Evolutionary conservation across 1,140 invertebrate genomes (phyloP).

Genomic region (Drosophila virilis): DNA sequence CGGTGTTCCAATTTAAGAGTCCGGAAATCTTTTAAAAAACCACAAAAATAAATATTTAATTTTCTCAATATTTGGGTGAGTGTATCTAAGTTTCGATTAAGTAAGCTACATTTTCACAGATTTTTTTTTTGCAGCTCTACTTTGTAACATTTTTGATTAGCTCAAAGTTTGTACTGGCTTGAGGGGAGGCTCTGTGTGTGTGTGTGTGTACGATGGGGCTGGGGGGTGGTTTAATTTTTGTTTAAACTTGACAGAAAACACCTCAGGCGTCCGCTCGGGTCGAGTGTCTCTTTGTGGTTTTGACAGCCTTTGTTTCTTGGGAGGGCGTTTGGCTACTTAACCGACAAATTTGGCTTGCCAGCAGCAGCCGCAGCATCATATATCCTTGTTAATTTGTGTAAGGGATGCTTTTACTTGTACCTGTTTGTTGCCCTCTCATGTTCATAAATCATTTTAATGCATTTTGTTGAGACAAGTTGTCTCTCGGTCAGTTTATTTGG

Average conservation of each 20-base stretch:
- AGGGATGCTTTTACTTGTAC: conserved; percentile 42
- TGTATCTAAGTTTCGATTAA: conserved; percentile 20
- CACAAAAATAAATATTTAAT: too few relatives aligned
- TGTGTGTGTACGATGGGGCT: conserved; percentile 6
- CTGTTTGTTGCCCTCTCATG: conserved; percentile 25
- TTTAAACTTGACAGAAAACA: conserved; percentile 74
- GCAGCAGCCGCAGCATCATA: conserved; percentile 58
- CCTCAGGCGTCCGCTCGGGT: conserved; percentile 65
- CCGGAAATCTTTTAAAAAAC: too few relatives aligned
- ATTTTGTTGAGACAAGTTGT: conserved; percentile 67
- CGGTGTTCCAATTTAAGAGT: too few relatives aligned
- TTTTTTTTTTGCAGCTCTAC: conserved; percentile 23
- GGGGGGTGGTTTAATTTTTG: conserved; percentile 72
- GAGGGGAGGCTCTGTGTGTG: conserved; percentile 13
- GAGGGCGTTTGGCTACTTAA: conserved; percentile 57
- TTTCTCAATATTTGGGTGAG: background rate
- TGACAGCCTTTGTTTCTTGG: conserved; percentile 71
- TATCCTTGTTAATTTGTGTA: conserved; percentile 76
- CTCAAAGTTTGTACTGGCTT: conserved; percentile 53
- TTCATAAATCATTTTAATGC: conserved; percentile 77
- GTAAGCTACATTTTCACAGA: background rate
- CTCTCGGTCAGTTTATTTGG: conserved; percentile 47
- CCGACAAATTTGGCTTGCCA: conserved; percentile 51
- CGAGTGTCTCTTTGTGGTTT: conserved; percentile 80
- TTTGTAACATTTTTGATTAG: conserved; percentile 69